Evolutionary conservation across 2,888 invertebrate genomes (phyloP), one percentile per base, ranked within the genome.

Genomic region (Magallana nippona): DNA sequence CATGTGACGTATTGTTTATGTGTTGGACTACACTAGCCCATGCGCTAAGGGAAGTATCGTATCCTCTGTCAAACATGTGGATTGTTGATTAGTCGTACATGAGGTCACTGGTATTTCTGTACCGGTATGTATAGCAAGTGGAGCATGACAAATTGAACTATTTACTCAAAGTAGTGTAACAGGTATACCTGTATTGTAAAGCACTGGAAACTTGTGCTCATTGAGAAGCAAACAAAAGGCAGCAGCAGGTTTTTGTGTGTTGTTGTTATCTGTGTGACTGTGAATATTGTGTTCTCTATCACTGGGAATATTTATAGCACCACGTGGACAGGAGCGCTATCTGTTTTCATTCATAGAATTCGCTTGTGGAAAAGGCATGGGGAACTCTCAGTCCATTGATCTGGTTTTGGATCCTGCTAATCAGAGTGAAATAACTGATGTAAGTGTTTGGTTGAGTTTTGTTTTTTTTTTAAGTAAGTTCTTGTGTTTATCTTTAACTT

Each of bases 371-470:
- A 17, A 71, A 27, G 17, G 8, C 71, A 71, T 71, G 71, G 71
- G 71, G 15, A 71, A 71, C 27, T 13, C 27, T 71, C 71, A 71
- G 27, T 71, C 71, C 5, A 27, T 2, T 13, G 32, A 15, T 71
- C 22, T 71, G 13, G 17, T 27, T 27, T 10, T 71, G 71, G 71
- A 71, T 22, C 27, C 22, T 15, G 13, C 15, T 22, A 71, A 71
- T 71, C 71, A 71, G 71, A 71, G 71, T 71, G 71, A 71, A 11
- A 22, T 71, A 22, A 32, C 32, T 13, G 71, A 71, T 71, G 71
- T 71, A 71, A 71, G 71, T 71, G 44, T 32, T 32, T 32, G 32
- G 32, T 32, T 32, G 1, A 3, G 3, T 8, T 44, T 44, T 44
- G 0, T 44, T 8, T 44, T 44, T 8, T 44, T 44, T 44, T 44